These are phyloP conservation scores for Tyria jacobaeae DNA, from an alignment of 2,888 invertebrate species.

Conservation along the genomic window DNA sequence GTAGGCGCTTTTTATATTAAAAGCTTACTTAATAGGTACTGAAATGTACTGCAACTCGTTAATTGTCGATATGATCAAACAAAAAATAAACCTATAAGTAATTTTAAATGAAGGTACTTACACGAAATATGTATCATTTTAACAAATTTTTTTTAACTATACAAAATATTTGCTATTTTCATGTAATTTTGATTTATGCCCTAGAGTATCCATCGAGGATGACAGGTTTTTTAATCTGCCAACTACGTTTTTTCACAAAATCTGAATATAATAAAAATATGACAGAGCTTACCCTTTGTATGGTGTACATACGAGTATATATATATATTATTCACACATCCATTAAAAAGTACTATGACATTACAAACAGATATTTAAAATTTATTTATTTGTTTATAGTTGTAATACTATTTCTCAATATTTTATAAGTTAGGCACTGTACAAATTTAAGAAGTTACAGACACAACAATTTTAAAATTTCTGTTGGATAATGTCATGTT, in stretches of 20 bases:
- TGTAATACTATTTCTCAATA: too few species aligned
- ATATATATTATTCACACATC: too few species aligned
- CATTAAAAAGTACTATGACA: too few species aligned
- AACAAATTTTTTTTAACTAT: too few species aligned
- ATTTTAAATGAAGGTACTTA: too few species aligned
- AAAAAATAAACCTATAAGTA: too few species aligned
- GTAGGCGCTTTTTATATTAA: not conserved
- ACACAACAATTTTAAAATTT: too few species aligned
- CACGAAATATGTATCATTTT: not conserved
- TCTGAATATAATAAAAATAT: constrained; percentile 59
- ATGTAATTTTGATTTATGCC: constrained; percentile 78
- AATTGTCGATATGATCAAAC: not conserved
- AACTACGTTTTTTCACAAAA: constrained; percentile 64
- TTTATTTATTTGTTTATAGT: too few species aligned
- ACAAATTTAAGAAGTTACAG: too few species aligned
- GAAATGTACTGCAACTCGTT: not conserved
- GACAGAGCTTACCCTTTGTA: constrained; percentile 35
- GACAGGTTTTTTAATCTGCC: constrained; percentile 56
- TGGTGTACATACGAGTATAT: not conserved
- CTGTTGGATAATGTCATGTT: too few species aligned
- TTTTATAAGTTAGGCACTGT: too few species aligned
- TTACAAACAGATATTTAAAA: too few species aligned
- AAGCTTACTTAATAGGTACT: constrained; percentile 2
- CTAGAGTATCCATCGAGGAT: constrained; percentile 60
- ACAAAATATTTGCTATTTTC: constrained; percentile 55